Evolutionary conservation across 92 coral and sea anemone species (phyloP).

Genomic region (Epizoanthus rinbou): DNA sequence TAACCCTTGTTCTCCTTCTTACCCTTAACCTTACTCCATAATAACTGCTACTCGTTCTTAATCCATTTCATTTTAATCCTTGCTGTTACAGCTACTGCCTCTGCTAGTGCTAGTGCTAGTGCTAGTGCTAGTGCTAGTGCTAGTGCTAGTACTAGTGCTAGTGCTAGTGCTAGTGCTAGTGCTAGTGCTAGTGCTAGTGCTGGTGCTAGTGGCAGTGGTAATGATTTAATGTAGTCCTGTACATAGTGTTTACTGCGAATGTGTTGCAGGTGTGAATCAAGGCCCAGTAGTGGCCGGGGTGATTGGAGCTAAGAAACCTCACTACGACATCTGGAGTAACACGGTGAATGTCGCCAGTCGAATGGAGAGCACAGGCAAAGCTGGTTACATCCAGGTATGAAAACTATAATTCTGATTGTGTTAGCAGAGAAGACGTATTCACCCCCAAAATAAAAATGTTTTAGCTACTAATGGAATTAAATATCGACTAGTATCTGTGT

Average conservation of each 20-base stretch:
- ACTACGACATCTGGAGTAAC: slow-evolving; percentile 98
- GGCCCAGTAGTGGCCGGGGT: slow-evolving; percentile 99
- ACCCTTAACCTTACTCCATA: no score
- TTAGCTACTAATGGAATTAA: no score
- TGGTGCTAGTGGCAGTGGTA: neutral
- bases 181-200: neutral
- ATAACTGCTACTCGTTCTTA: no score
- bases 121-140: no score
- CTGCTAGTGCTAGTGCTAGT: no score
- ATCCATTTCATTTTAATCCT: no score
- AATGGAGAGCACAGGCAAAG: slow-evolving; percentile 98
- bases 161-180: neutral
- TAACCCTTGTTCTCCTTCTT: no score
- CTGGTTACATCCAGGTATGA: slow-evolving; percentile 90
- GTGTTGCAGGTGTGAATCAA: slow-evolving; percentile 78
- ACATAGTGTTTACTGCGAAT: neutral
- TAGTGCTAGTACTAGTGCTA: no score
- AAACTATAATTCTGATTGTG: neutral
- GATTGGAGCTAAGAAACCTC: slow-evolving; percentile 98
- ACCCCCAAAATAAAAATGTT: no score
- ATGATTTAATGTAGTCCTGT: no score
- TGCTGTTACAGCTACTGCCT: no score
- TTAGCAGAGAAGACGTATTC: neutral
- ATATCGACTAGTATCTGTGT: no score
- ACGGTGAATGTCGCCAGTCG: slow-evolving; percentile 98